Evolutionary conservation across 2,113 vertebrate species (phyloP).

Genomic region (Xenotilapia longispinis): DNA sequence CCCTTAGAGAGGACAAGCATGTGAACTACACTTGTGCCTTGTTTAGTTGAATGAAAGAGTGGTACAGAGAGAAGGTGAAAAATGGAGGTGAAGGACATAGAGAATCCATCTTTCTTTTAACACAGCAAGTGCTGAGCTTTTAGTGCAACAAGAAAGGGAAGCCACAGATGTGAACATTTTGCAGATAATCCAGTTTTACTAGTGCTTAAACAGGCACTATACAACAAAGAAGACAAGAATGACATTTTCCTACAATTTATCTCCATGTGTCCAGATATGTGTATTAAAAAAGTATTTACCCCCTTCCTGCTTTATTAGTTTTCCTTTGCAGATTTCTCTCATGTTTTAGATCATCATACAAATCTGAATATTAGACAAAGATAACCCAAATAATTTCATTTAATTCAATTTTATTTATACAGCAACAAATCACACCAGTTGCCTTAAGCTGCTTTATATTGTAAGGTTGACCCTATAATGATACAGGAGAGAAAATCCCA

Average conservation of each 20-base stretch:
- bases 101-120: not conserved
- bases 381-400: not conserved
- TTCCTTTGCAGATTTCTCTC: not conserved
- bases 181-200: not conserved
- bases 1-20: constrained; percentile 34
- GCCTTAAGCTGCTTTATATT: not conserved
- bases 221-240: not conserved
- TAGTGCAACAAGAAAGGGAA: not conserved
- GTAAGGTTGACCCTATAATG: not conserved
- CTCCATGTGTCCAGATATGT: not conserved
- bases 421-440: not conserved
- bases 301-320: not conserved
- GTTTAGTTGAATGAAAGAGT: constrained; percentile 7
- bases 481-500: not conserved
- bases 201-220: not conserved
- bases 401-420: not conserved
- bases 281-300: not conserved
- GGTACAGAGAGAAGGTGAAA: not conserved
- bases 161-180: not conserved
- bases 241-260: not conserved
- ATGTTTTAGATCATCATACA: not conserved
- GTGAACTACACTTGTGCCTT: not conserved
- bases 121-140: not conserved
- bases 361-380: not conserved
- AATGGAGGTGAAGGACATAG: not conserved